These are phyloP conservation scores for Nothoprocta pentlandii DNA, from an alignment of 2,113 vertebrate species.

Conservation along the genomic window DNA sequence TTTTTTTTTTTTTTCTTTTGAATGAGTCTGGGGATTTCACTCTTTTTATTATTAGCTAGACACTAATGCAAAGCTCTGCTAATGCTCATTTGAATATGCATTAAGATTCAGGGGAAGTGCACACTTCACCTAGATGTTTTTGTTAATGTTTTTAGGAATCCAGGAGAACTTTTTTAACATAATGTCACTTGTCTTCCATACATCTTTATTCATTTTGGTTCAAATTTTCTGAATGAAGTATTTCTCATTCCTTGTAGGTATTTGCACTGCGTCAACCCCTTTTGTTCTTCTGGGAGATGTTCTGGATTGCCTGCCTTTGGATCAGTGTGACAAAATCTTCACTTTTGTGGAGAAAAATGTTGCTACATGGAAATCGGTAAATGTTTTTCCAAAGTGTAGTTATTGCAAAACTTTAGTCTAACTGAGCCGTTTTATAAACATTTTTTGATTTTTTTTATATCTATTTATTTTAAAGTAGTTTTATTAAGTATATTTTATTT, in stretches of 20 bases:
- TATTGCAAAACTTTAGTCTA: background rate
- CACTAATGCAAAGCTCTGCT: background rate
- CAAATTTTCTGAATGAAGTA: background rate
- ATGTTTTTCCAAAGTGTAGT: background rate
- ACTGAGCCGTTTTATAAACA: background rate
- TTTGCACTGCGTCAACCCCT: conserved; percentile 95
- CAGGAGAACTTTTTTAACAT: background rate
- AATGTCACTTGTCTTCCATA: background rate
- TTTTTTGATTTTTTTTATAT: background rate
- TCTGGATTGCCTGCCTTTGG: conserved; percentile 95
- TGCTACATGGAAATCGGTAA: conserved; percentile 97
- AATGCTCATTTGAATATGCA: background rate
- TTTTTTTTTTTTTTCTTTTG: background rate
- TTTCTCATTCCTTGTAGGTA: conserved; percentile 78
- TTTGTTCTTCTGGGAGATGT: conserved; percentile 96
- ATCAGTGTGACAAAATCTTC: conserved; percentile 96
- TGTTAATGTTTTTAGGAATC: background rate
- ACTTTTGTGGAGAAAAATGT: conserved; percentile 98
- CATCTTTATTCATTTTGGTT: background rate
- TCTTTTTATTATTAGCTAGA: background rate
- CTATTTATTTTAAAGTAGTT: background rate
- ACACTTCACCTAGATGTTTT: background rate
- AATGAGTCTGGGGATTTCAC: background rate
- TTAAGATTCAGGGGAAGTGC: background rate
- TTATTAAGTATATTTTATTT: background rate